Conservation (phyloP, 2,888 invertebrate genomes). For the Macaria liturata region DNA sequence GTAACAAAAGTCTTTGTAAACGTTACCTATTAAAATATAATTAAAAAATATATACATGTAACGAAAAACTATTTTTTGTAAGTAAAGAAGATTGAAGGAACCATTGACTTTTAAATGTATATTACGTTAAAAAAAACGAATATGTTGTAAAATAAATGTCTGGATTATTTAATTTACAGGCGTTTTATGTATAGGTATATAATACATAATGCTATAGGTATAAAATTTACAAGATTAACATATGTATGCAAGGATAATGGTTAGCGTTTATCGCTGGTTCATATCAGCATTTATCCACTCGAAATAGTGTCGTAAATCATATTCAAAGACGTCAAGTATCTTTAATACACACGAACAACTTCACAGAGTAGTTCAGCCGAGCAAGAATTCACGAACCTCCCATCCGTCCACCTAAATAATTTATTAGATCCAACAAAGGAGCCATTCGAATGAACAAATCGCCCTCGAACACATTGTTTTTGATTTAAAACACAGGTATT, state of each 20-base stretch:
- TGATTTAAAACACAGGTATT: slow-evolving; percentile 75
- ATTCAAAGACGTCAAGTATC: slow-evolving; percentile 24
- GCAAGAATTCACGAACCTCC: slow-evolving; percentile 54
- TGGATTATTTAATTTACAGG: slow-evolving; percentile 43
- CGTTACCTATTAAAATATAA: too few relatives aligned
- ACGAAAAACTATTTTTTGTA: too few relatives aligned
- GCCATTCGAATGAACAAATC: slow-evolving; percentile 61
- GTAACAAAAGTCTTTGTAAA: too few relatives aligned
- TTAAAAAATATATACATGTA: too few relatives aligned
- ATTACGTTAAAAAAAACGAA: slow-evolving; percentile 46
- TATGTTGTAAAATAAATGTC: slow-evolving; percentile 45
- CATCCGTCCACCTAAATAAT: slow-evolving; percentile 54
- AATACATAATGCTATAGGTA: too few relatives aligned
- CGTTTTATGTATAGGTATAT: slow-evolving; percentile 6
- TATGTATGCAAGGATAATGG: slow-evolving; percentile 44
- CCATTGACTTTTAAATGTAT: slow-evolving; percentile 73
- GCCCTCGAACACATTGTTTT: slow-evolving; percentile 56
- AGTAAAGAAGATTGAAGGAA: slow-evolving; percentile 40
- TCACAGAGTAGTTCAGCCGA: slow-evolving; percentile 53
- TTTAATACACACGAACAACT: slow-evolving; percentile 43
- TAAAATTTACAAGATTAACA: slow-evolving; percentile 26
- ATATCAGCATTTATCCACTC: slow-evolving; percentile 44
- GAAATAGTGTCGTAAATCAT: slow-evolving; percentile 46
- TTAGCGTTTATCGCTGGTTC: slow-evolving; percentile 45
- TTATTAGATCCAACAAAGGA: slow-evolving; percentile 66